Conservation (phyloP, 2,888 invertebrate species). For the Pollenia griseotomentosa region DNA sequence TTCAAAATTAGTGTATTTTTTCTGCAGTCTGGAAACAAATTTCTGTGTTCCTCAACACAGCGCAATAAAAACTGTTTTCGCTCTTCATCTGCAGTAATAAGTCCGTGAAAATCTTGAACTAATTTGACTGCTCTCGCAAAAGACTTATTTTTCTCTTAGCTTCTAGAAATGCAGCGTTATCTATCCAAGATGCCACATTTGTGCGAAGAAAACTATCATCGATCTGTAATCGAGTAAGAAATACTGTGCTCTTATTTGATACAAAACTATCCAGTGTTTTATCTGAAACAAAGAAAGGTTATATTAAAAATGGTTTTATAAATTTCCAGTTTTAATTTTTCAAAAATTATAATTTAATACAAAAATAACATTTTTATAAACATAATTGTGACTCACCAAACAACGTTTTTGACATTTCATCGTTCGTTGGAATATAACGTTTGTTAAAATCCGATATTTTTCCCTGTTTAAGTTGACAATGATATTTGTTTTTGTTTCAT, state of each 20-base stretch:
- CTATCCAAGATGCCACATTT: too few relatives aligned
- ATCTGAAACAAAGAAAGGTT: too few relatives aligned
- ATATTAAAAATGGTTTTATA: too few relatives aligned
- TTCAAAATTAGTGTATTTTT: constrained; percentile 19
- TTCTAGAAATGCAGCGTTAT: constrained; percentile 21
- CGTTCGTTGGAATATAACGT: too few relatives aligned
- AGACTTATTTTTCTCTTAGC: constrained; percentile 19
- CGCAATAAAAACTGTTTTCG: constrained; percentile 29
- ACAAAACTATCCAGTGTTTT: too few relatives aligned
- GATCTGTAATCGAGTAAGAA: neutral
- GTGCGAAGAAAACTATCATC: constrained; percentile 5
- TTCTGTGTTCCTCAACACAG: constrained; percentile 26
- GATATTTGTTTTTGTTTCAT: too few relatives aligned
- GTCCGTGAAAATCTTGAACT: constrained; percentile 6
- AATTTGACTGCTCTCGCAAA: neutral
- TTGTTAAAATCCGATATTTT: too few relatives aligned
- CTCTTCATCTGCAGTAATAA: neutral
- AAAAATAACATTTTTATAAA: too few relatives aligned
- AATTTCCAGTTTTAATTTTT: constrained; percentile 18
- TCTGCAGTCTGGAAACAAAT: constrained; percentile 6
- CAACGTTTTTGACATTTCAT: too few relatives aligned
- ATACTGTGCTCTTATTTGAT: constrained; percentile 7
- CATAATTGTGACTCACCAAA: too few relatives aligned
- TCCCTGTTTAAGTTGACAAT: too few relatives aligned
- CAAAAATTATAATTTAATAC: neutral